Evolutionary conservation across 2,888 invertebrate genomes (phyloP), one percentile per base, ranked within the genome.

Genomic region (Drosophila vallismaia): DNA sequence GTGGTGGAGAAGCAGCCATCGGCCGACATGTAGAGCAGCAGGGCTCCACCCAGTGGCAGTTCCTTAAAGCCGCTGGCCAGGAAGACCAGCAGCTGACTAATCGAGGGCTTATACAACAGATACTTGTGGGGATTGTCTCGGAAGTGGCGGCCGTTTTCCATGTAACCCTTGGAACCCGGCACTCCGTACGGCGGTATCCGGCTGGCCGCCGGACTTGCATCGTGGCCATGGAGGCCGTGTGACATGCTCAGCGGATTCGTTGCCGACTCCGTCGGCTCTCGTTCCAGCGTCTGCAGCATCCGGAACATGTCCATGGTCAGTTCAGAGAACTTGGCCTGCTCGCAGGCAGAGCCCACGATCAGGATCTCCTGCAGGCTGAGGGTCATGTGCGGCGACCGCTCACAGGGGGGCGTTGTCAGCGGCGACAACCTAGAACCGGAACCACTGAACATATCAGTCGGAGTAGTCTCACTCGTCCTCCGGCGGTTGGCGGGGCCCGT

Each of bases 81-180:
- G 92, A 98, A 98, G 73, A 98, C 97, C 91, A 98, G 94, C 63
- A 98, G 95, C 93, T 98, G 98, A 91, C 96, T 96, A 86, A 98
- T 95, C 53, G 97, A 97, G 62, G 99, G 99, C 92, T 97, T 98
- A 93, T 97, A 99, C 82, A 99, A 94, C 83, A 99, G 94, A 93
- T 98, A 98, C 92, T 99, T 99, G 93, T 98, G 98, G 44, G 98
- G 98, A 93, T 98, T 99, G 92, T 97, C 96, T 88, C 96, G 93
- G 90, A 95, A 94, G 63, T 93, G 92, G 60, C 94, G 93, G 38
- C 95, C 95, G 91, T 96, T 96, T 91, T 96, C 96, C 85, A 94
- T 92, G 86, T 94, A 94, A 55, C 92, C 92, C 70, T 92, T 92
- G 55, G 92, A 92, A 70, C 92, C 92, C 36, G 93, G 93, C 33